Evolutionary conservation across 2,888 invertebrate species (phyloP).

Genomic region (Steinernema hermaphroditum): DNA sequence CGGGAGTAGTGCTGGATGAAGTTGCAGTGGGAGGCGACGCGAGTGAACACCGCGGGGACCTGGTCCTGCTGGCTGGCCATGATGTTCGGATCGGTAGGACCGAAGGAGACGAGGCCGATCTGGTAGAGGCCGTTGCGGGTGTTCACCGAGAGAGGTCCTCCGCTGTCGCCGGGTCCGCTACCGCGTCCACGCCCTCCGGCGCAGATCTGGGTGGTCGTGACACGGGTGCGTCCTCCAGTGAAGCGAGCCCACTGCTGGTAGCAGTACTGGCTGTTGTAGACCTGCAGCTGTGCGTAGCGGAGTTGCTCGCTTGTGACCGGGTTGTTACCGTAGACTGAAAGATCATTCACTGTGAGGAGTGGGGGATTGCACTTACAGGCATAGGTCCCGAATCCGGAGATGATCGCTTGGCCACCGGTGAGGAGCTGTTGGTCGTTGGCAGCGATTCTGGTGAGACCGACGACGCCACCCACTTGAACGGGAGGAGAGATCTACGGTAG

Average conservation of each 20-base stretch:
- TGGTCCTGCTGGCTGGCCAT: neutral
- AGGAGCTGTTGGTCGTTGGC: slow-evolving; percentile 19
- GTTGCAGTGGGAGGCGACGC: neutral
- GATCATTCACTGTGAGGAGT: neutral
- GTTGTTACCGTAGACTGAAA: slow-evolving; percentile 9
- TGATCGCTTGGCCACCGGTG: neutral
- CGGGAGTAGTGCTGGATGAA: neutral
- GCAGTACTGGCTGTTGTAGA: slow-evolving; percentile 11
- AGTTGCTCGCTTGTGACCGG: slow-evolving; percentile 9
- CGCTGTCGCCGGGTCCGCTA: slow-evolving; percentile 23
- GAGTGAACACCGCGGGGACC: neutral
- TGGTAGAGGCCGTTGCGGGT: slow-evolving; percentile 4
- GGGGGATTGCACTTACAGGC: neutral
- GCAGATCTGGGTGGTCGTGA: neutral
- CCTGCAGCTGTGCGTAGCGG: slow-evolving; percentile 5
- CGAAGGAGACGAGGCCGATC: neutral
- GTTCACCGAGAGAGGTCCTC: slow-evolving; percentile 16
- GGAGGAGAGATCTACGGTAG: neutral
- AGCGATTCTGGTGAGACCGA: neutral
- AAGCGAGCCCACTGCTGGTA: neutral
- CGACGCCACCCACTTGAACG: neutral
- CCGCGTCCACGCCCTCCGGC: slow-evolving; percentile 4
- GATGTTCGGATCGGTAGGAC: neutral
- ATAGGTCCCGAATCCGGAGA: slow-evolving; percentile 21
- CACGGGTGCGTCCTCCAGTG: neutral